Evolutionary conservation across 2,797 vertebrate genomes (phyloP).

Genomic region (Pangasius larnaudii): DNA sequence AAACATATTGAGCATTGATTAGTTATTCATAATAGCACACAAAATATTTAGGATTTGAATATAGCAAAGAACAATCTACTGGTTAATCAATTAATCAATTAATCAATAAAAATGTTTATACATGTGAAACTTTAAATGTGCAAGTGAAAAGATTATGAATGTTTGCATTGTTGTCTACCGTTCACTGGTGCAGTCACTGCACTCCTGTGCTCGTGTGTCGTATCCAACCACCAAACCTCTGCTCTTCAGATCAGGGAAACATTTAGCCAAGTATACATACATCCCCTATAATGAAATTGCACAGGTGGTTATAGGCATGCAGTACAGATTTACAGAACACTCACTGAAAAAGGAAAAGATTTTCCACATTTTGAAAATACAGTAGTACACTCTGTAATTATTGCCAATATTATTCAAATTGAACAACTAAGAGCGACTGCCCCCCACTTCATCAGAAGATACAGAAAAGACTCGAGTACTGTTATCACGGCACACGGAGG

Average conservation of each 20-base stretch:
- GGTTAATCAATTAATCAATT: background rate
- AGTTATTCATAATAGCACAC: background rate
- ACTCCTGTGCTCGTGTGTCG: slow-evolving; percentile 88
- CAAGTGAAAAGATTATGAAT: background rate
- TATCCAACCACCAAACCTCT: slow-evolving; percentile 92
- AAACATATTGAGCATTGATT: background rate
- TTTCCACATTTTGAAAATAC: background rate
- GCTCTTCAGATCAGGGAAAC: slow-evolving; percentile 82
- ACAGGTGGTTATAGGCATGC: background rate
- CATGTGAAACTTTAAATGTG: background rate
- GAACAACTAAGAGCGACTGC: background rate
- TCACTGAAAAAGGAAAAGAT: background rate
- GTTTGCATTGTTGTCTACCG: slow-evolving; percentile 72
- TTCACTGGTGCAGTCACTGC: slow-evolving; percentile 91
- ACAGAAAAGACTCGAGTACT: background rate
- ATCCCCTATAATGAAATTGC: slow-evolving; percentile 79
- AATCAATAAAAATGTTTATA: background rate
- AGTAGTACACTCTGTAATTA: background rate
- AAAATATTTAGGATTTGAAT: background rate
- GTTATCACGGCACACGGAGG: background rate
- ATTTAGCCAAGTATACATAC: slow-evolving; percentile 84
- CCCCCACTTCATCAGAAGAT: background rate
- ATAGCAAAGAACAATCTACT: background rate
- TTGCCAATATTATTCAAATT: too few relatives aligned
- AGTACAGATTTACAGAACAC: background rate